A percentile compares a stretch with the other conserved stretches of the same genome.
Conservation (phyloP, 2,113 vertebrate species). For the Motacilla alba region DNA sequence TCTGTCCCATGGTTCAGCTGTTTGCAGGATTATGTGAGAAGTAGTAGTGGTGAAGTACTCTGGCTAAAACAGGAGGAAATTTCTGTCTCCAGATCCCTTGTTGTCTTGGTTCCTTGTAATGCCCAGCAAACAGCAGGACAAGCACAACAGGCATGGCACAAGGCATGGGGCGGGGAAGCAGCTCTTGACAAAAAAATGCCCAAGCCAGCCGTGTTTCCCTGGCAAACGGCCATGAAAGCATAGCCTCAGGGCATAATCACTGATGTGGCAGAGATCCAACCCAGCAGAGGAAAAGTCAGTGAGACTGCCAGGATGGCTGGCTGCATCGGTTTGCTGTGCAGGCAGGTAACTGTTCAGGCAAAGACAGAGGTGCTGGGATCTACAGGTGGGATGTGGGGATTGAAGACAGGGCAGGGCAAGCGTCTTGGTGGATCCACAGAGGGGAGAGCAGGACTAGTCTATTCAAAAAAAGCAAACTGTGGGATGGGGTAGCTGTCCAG, state of each 20-base stretch:
- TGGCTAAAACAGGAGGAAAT: background rate
- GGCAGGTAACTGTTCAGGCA: background rate
- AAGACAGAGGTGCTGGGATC: background rate
- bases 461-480: background rate
- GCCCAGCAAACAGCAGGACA: background rate
- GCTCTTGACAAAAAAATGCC: background rate
- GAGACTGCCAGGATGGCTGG: background rate
- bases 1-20: background rate
- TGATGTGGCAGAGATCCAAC: background rate
- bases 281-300: background rate
- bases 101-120: background rate
- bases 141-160: background rate
- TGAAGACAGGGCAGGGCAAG: accelerated
- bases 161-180: accelerated
- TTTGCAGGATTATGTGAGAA: background rate
- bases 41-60: background rate
- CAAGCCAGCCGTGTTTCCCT: background rate
- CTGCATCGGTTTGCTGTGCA: background rate
- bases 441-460: background rate
- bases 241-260: background rate
- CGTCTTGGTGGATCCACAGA: background rate
- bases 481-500: background rate
- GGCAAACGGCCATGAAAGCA: background rate
- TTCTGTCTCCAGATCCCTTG: background rate
- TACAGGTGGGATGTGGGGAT: background rate